Percentiles rank a stretch among this genome's conserved stretches.
Conservation (phyloP, 2,888 invertebrate species). For the Idaea dimidiata region DNA sequence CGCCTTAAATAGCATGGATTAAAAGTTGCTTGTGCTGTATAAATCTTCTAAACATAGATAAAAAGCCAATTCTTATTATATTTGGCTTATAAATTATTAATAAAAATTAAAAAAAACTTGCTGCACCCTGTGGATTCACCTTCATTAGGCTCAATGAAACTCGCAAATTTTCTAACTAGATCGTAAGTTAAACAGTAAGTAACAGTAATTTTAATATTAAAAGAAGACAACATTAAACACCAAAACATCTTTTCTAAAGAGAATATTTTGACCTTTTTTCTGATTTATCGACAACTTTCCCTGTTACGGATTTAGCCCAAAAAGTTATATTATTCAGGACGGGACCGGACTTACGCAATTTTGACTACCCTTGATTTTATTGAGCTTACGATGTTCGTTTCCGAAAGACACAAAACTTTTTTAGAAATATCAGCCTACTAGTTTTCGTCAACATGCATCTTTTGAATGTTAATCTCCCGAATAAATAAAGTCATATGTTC, state of each 20-base stretch:
- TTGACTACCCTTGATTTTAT: conserved; percentile 59
- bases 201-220: background rate
- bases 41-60: no score
- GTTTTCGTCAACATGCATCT: background rate
- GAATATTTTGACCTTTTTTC: conserved; percentile 64
- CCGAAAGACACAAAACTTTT: background rate
- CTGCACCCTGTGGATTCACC: no score
- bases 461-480: no score
- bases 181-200: no score
- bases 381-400: conserved; percentile 48
- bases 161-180: no score
- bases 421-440: background rate
- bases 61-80: no score
- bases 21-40: no score
- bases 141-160: no score
- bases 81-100: no score
- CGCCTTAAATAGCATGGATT: no score
- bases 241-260: conserved; percentile 40
- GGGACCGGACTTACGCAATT: conserved; percentile 53
- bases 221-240: background rate
- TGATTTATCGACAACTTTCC: conserved; percentile 69
- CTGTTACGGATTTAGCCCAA: conserved; percentile 45
- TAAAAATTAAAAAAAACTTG: no score
- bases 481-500: no score
- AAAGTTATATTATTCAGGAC: conserved; percentile 65